These are phyloP conservation scores for Nomada fucata DNA, from an alignment of 2,888 invertebrate genomes.

Conservation along the genomic window DNA sequence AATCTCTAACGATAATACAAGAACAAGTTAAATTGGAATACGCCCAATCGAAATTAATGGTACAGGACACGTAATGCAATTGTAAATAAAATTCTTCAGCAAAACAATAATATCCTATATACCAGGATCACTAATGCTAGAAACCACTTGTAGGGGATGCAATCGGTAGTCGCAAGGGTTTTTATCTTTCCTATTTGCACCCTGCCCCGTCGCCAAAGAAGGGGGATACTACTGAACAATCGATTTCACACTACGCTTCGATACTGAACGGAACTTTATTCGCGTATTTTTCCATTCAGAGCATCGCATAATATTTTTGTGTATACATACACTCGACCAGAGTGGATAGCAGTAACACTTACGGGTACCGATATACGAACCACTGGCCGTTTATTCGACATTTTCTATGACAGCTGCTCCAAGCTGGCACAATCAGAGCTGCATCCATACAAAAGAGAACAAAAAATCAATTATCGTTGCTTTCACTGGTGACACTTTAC, in stretches of 20 bases:
- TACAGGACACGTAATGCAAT: background rate
- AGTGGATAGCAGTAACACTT: slow-evolving; percentile 62
- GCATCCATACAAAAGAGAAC: slow-evolving; percentile 78
- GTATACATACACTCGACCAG: slow-evolving; percentile 46
- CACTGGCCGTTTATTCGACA: slow-evolving; percentile 83
- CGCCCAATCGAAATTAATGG: background rate
- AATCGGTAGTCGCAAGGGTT: background rate
- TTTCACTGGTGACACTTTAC: background rate
- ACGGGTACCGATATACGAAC: slow-evolving; percentile 79
- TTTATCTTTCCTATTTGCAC: slow-evolving; percentile 4
- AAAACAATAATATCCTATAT: background rate
- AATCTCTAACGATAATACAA: background rate
- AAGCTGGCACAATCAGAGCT: slow-evolving; percentile 83
- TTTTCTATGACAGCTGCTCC: slow-evolving; percentile 82
- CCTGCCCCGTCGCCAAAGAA: background rate
- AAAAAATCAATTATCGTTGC: slow-evolving; percentile 63
- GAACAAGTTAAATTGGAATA: background rate
- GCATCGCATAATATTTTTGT: slow-evolving; percentile 51
- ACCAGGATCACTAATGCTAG: background rate
- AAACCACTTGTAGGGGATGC: background rate
- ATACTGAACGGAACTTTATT: slow-evolving; percentile 10
- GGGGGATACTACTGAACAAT: slow-evolving; percentile 32
- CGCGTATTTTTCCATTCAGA: slow-evolving; percentile 12
- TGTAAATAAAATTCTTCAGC: background rate
- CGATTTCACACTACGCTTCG: slow-evolving; percentile 30